A percentile compares a stretch with the other conserved stretches of the same genome.
Conservation (phyloP, 1,140 invertebrate species). For the Calliphora vicina region DNA sequence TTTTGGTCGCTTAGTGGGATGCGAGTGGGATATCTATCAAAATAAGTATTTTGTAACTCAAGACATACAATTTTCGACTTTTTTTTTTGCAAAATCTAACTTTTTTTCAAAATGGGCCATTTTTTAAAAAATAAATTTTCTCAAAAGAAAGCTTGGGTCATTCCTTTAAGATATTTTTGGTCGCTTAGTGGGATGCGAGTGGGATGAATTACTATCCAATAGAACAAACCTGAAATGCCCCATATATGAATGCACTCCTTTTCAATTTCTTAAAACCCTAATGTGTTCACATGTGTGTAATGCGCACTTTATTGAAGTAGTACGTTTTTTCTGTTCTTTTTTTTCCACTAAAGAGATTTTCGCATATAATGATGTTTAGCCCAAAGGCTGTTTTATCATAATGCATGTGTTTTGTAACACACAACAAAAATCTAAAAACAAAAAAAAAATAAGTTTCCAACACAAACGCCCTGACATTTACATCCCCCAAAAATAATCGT, state of each 20-base stretch:
- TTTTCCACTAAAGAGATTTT: not conserved
- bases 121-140: too few relatives aligned
- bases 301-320: constrained; percentile 14
- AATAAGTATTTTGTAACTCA: too few relatives aligned
- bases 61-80: too few relatives aligned
- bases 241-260: not conserved
- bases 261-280: not conserved
- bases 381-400: constrained; percentile 3
- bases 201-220: too few relatives aligned
- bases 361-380: constrained; percentile 22
- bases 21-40: too few relatives aligned
- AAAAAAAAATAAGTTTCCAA: not conserved
- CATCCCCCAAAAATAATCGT: not conserved
- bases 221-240: too few relatives aligned
- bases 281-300: not conserved
- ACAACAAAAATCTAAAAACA: not conserved
- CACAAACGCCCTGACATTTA: not conserved
- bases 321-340: not conserved
- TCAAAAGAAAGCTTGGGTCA: too few relatives aligned
- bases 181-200: too few relatives aligned
- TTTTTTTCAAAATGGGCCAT: too few relatives aligned
- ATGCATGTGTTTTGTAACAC: not conserved
- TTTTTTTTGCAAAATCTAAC: too few relatives aligned
- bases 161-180: too few relatives aligned
- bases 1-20: too few relatives aligned